Percentiles rank a stretch among this genome's conserved stretches.
Evolutionary conservation across 2,888 invertebrate genomes (phyloP).

Genomic region (Malthinus flaveolus): DNA sequence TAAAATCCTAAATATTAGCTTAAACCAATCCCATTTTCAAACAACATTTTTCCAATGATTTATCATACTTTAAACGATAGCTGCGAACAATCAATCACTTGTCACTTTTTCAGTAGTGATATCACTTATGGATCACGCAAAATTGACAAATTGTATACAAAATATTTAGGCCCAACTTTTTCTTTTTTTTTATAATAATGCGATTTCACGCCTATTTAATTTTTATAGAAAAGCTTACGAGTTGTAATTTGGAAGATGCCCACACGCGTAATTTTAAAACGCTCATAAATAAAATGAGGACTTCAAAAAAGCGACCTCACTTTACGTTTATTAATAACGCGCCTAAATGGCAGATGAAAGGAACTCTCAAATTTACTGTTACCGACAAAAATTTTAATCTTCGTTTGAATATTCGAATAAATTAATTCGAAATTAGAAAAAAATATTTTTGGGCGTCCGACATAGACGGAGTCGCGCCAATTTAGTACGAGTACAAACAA

Average conservation of each 20-base stretch:
- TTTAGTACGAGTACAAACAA: no score
- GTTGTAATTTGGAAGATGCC: no score
- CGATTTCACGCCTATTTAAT: neutral
- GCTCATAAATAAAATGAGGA: no score
- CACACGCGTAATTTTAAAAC: no score
- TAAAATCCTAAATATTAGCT: no score
- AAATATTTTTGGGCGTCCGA: no score
- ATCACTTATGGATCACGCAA: conserved; percentile 2
- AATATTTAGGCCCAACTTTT: neutral
- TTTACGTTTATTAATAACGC: conserved; percentile 25
- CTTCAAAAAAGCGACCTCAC: conserved; percentile 11
- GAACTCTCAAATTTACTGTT: neutral
- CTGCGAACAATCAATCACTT: conserved; percentile 2
- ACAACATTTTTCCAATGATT: conserved; percentile 2
- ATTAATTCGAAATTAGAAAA: no score
- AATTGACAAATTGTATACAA: conserved; percentile 8
- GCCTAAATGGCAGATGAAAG: conserved; percentile 23
- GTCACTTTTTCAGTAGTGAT: conserved; percentile 7
- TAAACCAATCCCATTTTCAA: neutral
- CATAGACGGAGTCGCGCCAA: no score
- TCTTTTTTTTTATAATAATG: neutral
- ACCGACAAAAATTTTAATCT: no score
- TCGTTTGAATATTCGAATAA: no score
- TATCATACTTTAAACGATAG: conserved; percentile 7
- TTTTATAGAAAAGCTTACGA: neutral